Base-by-base conservation (phyloP, 2,888 invertebrate species). In the Euclidia mi region DNA sequence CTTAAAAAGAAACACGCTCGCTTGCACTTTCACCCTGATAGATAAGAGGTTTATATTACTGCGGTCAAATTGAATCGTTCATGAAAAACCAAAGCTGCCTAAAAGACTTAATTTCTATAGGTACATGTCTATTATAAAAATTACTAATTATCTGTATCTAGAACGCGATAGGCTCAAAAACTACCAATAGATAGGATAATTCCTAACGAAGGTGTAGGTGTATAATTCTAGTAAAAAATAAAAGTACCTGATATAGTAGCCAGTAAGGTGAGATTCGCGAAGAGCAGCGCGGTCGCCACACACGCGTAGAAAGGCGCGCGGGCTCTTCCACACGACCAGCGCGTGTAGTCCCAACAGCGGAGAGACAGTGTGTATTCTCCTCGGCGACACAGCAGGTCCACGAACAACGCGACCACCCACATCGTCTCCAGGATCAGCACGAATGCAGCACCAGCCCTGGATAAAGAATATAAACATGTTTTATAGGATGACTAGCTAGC, bases 351-450 rank as follows among this genome's bases (percentile, higher is more conserved):
- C 94, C 94, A 94, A 59, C 94, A 94, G 0, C 94, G 82, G 11
- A 94, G 76, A 0, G 89, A 81, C 45, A 93, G 60, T 0, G 94
- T 89, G 75, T 94, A 94, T 52, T 94, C 94, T 4, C 94, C 94
- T 0, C 92, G 83, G 0, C 94, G 88, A 47, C 92, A 92, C 6
- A 94, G 78, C 14, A 94, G 79, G 76, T 94, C 94, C 56, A 94
- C 89, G 73, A 94, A 94, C 1, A 94, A 56, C 0, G 94, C 94
- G 4, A 82, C 88, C 32, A 93, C 94, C 94, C 94, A 94, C 94
- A 94, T 94, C 20, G 94, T 94, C 78, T 94, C 94, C 60, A 94
- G 63, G 3, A 93, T 65, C n/a, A 94, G 78, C 2, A 94, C 87
- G 37, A 89, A 61, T 0, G 86, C 91, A 48, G 94, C 90, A 1